Evolutionary conservation across 2,113 vertebrate species (phyloP).

Genomic region (Pangasianodon hypophthalmus): DNA sequence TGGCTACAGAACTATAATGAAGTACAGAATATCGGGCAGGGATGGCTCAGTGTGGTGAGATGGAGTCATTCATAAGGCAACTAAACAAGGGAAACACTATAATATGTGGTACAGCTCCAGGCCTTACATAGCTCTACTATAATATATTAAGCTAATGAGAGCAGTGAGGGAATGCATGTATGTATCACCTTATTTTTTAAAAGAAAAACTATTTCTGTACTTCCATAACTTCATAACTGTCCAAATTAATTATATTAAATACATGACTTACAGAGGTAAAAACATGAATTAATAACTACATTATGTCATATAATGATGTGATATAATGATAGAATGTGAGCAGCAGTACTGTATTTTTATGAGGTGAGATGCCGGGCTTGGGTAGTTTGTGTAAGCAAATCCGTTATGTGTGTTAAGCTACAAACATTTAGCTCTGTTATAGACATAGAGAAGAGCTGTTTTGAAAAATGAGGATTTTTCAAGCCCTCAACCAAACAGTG

Average conservation of each 20-base stretch:
- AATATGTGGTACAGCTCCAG: neutral
- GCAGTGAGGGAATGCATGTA: neutral
- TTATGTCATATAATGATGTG: constrained; percentile 19
- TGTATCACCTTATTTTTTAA: neutral
- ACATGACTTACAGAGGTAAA: neutral
- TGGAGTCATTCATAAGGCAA: neutral
- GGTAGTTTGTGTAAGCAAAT: constrained; percentile 15
- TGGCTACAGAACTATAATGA: constrained; percentile 88
- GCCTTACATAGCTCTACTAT: neutral
- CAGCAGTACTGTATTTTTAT: constrained; percentile 29
- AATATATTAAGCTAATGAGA: constrained; percentile 3
- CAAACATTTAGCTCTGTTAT: constrained; percentile 2
- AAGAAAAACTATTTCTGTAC: neutral
- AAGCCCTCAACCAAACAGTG: constrained; percentile 51
- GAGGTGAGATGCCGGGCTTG: neutral
- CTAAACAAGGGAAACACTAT: constrained; percentile 11
- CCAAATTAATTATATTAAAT: neutral
- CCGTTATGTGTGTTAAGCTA: neutral
- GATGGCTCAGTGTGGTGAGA: constrained; percentile 57
- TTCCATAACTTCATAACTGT: neutral
- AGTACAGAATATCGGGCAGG: constrained; percentile 81
- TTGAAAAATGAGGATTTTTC: constrained; percentile 50
- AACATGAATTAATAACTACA: neutral
- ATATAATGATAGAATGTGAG: constrained; percentile 3
- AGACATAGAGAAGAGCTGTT: constrained; percentile 12